A percentile compares a stretch with the other conserved stretches of the same genome.
These are phyloP conservation scores for Sarcophaga variegata DNA, from an alignment of 2,888 invertebrate genomes.

Conservation along the genomic window DNA sequence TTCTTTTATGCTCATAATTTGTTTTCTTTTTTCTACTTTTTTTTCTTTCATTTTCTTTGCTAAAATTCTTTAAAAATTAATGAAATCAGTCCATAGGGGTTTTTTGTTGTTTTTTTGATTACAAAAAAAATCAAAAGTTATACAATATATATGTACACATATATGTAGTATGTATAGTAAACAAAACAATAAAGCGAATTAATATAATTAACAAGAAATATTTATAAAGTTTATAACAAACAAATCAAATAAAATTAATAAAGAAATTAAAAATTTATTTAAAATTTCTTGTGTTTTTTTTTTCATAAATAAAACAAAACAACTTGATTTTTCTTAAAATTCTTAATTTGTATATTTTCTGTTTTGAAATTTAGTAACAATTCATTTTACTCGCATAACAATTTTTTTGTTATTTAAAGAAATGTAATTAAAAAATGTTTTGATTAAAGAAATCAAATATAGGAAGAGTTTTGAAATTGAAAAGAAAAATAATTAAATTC, in stretches of 20 bases:
- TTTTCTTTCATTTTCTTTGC: constrained; percentile 22
- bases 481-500: not conserved
- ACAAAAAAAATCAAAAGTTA: constrained; percentile 52
- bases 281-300: not conserved
- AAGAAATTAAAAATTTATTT: constrained; percentile 35
- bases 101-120: constrained; percentile 58
- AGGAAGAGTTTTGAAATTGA: not conserved
- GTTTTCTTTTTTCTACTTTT: constrained; percentile 41
- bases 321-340: constrained; percentile 24
- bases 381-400: not conserved
- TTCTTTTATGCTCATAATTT: constrained; percentile 14
- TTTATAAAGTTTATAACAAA: constrained; percentile 46
- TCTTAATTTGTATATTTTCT: constrained; percentile 3
- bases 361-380: constrained; percentile 40
- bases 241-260: not conserved
- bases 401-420: not conserved
- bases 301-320: constrained; percentile 11
- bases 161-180: constrained; percentile 2
- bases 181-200: constrained; percentile 36
- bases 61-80: constrained; percentile 62
- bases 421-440: not conserved
- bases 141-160: not conserved
- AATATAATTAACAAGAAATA: constrained; percentile 60
- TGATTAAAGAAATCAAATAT: not conserved
- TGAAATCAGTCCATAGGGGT: constrained; percentile 70